Evolutionary conservation across 2,888 invertebrate species (phyloP).

Genomic region (Ophion slaviceki): DNA sequence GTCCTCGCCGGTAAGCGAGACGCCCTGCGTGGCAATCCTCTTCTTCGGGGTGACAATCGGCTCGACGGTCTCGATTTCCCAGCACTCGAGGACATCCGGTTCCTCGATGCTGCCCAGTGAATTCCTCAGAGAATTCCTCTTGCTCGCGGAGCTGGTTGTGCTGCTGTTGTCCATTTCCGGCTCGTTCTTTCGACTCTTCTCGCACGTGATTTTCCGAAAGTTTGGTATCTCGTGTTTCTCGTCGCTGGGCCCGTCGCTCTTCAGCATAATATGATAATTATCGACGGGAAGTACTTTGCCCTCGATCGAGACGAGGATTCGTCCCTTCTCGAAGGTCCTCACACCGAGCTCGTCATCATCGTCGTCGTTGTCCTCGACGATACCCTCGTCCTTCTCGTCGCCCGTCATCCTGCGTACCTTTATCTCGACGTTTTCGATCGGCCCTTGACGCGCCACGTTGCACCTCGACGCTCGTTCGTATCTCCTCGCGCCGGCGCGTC

Average conservation of each 20-base stretch:
- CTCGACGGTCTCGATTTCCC: conserved; percentile 82
- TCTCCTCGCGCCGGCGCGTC: conserved; percentile 16
- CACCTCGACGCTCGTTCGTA: conserved; percentile 22
- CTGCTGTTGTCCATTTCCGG: conserved; percentile 45
- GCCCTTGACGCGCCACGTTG: conserved; percentile 20
- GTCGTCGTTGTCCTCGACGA: conserved; percentile 54
- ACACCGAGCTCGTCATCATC: conserved; percentile 71
- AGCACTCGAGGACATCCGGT: conserved; percentile 84
- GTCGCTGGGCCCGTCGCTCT: conserved; percentile 24
- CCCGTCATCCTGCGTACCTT: conserved; percentile 66
- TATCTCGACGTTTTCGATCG: conserved; percentile 67
- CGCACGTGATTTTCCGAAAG: conserved; percentile 50
- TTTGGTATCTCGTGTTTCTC: conserved; percentile 47
- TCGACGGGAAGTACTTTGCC: conserved; percentile 78
- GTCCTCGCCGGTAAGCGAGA: conserved; percentile 71
- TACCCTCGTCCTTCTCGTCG: conserved; percentile 67
- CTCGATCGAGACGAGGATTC: conserved; percentile 79
- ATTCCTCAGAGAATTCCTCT: conserved; percentile 72
- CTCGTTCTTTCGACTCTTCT: conserved; percentile 26
- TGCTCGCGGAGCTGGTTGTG: conserved; percentile 54
- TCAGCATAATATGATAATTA: conserved; percentile 66
- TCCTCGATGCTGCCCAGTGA: conserved; percentile 81
- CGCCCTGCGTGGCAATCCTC: conserved; percentile 67
- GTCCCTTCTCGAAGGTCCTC: conserved; percentile 80
- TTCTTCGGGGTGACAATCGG: conserved; percentile 75